phyloP scores from a whole-genome alignment of 30 jellyfish, hydroid and myxozoan genomes.

The Aurelia coerulea region DNA sequence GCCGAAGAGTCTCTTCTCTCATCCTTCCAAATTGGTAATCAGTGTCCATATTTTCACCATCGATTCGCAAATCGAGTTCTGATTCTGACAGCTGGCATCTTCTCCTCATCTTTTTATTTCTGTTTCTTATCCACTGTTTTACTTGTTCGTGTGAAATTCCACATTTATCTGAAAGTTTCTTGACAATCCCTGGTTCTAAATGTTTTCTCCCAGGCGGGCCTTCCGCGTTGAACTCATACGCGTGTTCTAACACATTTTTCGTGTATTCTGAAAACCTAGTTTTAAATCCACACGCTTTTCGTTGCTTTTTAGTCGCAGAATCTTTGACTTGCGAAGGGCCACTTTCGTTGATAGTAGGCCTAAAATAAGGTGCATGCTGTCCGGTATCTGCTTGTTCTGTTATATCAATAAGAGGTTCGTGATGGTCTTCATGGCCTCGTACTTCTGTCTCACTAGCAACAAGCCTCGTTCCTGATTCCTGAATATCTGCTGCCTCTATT shows the following conservation, averaged over 20 bases:
- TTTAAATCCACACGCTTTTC: constrained; percentile 46
- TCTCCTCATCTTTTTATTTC: constrained; percentile 76
- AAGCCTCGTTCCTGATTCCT: background rate
- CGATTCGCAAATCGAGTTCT: constrained; percentile 47
- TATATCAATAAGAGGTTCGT: constrained; percentile 5
- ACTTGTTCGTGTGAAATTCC: constrained; percentile 91
- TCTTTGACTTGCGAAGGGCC: background rate
- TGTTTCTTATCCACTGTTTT: constrained; percentile 91
- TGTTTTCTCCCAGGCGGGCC: constrained; percentile 63
- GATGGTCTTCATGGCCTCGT: background rate
- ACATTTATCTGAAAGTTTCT: constrained; percentile 77
- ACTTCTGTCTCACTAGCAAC: background rate
- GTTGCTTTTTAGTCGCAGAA: constrained; percentile 25
- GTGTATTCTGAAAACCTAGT: constrained; percentile 70
- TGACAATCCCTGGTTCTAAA: constrained; percentile 62
- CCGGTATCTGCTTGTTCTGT: constrained; percentile 21
- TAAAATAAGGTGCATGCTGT: constrained; percentile 3
- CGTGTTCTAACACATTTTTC: constrained; percentile 60
- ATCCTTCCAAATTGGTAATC: constrained; percentile 15
- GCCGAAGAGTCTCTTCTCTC: constrained; percentile 45
- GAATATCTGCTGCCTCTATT: background rate
- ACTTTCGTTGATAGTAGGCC: constrained; percentile 10
- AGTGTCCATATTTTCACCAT: constrained; percentile 23
- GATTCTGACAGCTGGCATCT: constrained; percentile 48
- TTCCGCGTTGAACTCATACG: constrained; percentile 66